Base-by-base conservation (phyloP, 2,113 vertebrate genomes). In the Amblyopsis rosae region DNA sequence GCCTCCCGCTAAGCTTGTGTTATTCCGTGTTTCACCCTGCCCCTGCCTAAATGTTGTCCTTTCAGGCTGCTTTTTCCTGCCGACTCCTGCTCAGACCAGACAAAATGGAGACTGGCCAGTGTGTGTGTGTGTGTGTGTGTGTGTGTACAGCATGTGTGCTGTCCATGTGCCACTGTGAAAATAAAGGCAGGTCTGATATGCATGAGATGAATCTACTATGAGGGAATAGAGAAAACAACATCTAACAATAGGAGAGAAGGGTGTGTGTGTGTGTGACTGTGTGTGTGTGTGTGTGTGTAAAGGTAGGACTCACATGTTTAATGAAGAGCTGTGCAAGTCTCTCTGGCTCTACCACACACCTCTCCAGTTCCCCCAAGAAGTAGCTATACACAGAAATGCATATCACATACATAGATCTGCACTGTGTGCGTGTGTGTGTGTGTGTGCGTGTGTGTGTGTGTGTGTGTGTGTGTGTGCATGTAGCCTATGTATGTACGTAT, bases 271-370 rank as follows among this genome's bases (percentile, higher is more conserved):
- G 54, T 12, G 26, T 65, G 48, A n/a, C n/a, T 53, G 45, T 54
- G 59, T 59, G 35, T 60, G 51, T 62, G 55, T 66, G 7, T 62
- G 49, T 41, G 3, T 59, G 13, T 48, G 54, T 8, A 46, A 54
- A 26, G 63, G 58, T 54, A 12, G 65, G 67, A 90, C 95, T 95
- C 86, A 97, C 96, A 45, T 96, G 96, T 91, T 95, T 96, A 87
- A 96, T 96, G 90, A 97, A 96, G 73, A 96, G 94, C 84, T 94
- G 93, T 69, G 95, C 95, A 88, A 97, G 86, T 85, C 93, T 93
- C 87, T 96, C 94, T 72, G 95, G 96, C 76, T 96, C 94, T 57
- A 85, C 86, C 77, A 95, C 88, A 83, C 96, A 95, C 80, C 89
- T 94, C 91, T 94, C 94, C 81, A 97, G 90, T 90, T 96, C 95